phyloP scores from a whole-genome alignment of 1,140 invertebrate species.

The Leptinotarsa undecemlineata region DNA sequence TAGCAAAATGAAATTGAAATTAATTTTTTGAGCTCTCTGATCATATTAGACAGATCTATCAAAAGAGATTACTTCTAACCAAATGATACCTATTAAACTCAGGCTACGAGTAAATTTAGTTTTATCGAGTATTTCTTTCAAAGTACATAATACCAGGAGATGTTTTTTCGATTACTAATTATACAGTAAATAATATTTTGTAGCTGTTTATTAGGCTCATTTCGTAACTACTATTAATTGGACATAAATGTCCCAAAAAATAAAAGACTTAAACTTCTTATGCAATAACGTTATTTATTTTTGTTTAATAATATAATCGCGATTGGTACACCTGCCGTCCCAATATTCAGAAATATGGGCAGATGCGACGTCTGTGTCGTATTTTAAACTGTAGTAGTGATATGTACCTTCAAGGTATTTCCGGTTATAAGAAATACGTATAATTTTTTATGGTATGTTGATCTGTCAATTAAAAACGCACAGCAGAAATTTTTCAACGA shows the following conservation, averaged over 20 bases:
- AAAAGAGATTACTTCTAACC: background rate
- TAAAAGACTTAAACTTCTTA: conserved; percentile 16
- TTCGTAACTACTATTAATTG: conserved; percentile 31
- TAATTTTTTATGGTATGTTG: conserved; percentile 6
- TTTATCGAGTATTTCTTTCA: background rate
- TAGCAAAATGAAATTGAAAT: too few species aligned
- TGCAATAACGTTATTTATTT: conserved; percentile 37
- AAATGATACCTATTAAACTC: background rate
- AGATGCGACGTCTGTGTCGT: conserved; percentile 36
- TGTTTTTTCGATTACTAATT: background rate
- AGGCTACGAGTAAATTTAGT: background rate
- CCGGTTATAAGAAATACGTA: conserved; percentile 21
- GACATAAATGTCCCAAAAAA: conserved; percentile 21
- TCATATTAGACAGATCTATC: too few species aligned
- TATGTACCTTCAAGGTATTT: conserved; percentile 29
- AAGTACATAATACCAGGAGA: background rate
- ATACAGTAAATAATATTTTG: background rate
- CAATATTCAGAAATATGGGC: conserved; percentile 43
- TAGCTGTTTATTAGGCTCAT: conserved; percentile 17
- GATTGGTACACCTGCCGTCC: conserved; percentile 39
- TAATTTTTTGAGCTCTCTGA: too few species aligned
- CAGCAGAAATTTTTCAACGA: background rate
- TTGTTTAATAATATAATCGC: conserved; percentile 39
- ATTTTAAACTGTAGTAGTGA: conserved; percentile 24
- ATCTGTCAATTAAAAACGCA: background rate